phyloP scores from a whole-genome alignment of 1,140 invertebrate species.

The Caenorhabditis briggsae region DNA sequence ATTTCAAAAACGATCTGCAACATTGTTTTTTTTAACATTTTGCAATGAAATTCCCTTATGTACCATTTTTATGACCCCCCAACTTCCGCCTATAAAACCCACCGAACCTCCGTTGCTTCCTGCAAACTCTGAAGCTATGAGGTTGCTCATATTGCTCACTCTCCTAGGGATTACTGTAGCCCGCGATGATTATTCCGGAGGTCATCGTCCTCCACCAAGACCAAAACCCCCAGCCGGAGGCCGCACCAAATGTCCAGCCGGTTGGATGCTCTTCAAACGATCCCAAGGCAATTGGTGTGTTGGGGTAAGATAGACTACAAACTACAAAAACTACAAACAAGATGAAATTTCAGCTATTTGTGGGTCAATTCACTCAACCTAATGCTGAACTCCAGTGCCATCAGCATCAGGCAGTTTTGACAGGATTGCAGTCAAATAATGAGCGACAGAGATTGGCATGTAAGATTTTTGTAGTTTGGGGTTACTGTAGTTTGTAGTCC shows the following conservation, averaged over 20 bases:
- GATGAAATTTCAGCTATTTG: not conserved
- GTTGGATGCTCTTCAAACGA: not conserved
- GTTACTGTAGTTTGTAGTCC: not conserved
- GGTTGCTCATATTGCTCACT: too few relatives aligned
- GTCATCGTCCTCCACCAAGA: not conserved
- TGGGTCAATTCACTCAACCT: not conserved
- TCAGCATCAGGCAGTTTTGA: not conserved
- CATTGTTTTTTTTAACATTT: too few relatives aligned
- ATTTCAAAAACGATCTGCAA: too few relatives aligned
- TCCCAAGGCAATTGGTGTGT: slow-evolving; percentile 6
- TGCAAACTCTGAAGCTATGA: too few relatives aligned
- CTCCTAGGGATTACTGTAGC: too few relatives aligned
- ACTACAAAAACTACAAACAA: too few relatives aligned
- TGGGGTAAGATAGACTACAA: not conserved
- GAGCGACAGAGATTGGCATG: not conserved
- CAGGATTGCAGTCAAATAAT: not conserved
- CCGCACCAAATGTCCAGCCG: not conserved
- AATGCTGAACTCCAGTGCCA: not conserved
- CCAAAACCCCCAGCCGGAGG: not conserved
- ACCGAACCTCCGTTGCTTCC: too few relatives aligned
- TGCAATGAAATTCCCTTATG: too few relatives aligned
- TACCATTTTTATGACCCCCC: too few relatives aligned
- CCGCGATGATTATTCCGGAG: too few relatives aligned
- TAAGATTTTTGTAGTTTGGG: not conserved
- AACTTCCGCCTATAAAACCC: too few relatives aligned